Evolutionary conservation across 2,113 vertebrate species (phyloP), one percentile per base, ranked within the genome.

Genomic region (Apteryx owenii): DNA sequence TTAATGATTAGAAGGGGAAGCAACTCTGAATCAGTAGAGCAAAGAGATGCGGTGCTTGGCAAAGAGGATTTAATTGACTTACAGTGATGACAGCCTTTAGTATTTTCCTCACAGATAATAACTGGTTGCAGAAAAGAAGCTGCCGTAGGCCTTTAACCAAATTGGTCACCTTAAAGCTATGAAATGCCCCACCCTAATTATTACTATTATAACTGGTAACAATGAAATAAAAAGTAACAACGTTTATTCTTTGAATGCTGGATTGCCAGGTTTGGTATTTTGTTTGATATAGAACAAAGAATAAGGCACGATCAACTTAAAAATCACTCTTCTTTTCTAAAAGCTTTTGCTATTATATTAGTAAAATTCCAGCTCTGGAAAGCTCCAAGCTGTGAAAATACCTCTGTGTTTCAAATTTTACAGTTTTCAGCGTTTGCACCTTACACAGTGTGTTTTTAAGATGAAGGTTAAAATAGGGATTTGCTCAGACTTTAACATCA

Each of bases 31-130:
- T 50, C 2, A 14, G 28, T 16, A 40, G 33, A 94, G 81, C 60
- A 46, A 53, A 92, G 81, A 83, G 84, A 71, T 6, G 29, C 71
- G 16, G 71, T 70, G 71, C 42, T 75, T 33, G n/a, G 42, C 72
- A 94, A 89, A 84, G 40, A 83, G 66, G 42, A 60, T 68, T 89
- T 86, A 88, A 88, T 36, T 33, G 79, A 93, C 88, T 85, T 78
- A 28, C 31, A 15, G 46, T 48, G 95, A 75, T 81, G 87, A 93
- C 82, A 93, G 68, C 42, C 42, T 51, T 75, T 19, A 13, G 46
- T 53, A 31, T 96, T 96, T 92, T 96, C 56, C 91, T 92, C 91
- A 91, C 25, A 95, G 82, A 53, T 90, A 97, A 97, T 96, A 82
- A 91, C 79, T 20, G 72, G 64, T 64, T 93, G 88, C 50, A 93